Conservation (phyloP, 2,888 invertebrate species). For the Lobophora halterata region DNA sequence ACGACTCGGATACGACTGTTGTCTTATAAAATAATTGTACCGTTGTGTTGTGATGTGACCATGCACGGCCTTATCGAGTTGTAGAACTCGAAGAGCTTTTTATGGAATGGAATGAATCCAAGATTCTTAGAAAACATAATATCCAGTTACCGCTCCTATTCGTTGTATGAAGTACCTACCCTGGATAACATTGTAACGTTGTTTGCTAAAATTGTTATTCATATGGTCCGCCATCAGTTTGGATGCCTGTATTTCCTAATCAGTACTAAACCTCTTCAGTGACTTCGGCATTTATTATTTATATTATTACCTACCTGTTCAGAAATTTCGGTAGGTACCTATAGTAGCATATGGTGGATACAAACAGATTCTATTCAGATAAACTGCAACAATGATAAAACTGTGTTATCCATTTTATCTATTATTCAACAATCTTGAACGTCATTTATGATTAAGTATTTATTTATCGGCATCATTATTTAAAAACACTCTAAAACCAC, state of each 20-base stretch:
- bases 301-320: too few relatives aligned
- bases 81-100: conserved; percentile 19
- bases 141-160: conserved; percentile 21
- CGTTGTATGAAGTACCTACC: conserved; percentile 8
- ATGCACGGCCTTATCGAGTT: conserved; percentile 15
- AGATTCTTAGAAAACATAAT: conserved; percentile 19
- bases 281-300: conserved; percentile 3
- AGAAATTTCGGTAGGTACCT: background rate
- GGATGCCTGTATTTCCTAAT: conserved; percentile 53
- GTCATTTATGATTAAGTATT: too few relatives aligned
- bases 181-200: conserved; percentile 15
- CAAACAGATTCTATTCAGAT: conserved; percentile 1
- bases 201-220: conserved; percentile 26
- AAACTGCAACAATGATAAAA: conserved; percentile 34
- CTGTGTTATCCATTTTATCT: conserved; percentile 41
- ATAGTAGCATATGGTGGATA: too few relatives aligned
- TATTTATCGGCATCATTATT: too few relatives aligned
- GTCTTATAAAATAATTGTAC: conserved; percentile 17
- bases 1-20: conserved; percentile 23
- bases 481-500: too few relatives aligned
- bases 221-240: conserved; percentile 42
- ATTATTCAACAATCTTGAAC: conserved; percentile 32
- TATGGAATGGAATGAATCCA: conserved; percentile 18
- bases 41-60: conserved; percentile 9
- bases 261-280: conserved; percentile 44